phyloP scores from a whole-genome alignment of 64 coral and sea anemone species.

The Orbicella faveolata region DNA sequence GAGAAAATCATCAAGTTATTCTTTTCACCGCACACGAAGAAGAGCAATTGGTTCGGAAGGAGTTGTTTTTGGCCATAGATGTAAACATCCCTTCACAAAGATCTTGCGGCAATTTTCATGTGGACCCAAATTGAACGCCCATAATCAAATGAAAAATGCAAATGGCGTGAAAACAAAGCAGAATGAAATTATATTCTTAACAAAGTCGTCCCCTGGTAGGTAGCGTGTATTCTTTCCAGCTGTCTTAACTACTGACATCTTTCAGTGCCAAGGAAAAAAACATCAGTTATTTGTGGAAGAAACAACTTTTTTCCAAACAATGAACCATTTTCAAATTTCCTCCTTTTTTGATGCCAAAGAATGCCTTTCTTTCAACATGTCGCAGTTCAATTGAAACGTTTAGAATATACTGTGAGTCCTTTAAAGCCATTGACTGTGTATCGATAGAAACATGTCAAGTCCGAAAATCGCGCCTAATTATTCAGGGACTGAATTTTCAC shows the following conservation, averaged over 20 bases:
- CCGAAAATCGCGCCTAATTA: no score
- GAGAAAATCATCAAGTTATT: slow-evolving; percentile 1
- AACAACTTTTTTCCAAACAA: background rate
- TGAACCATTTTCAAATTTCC: background rate
- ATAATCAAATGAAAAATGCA: background rate
- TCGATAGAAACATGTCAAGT: no score
- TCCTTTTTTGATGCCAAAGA: background rate
- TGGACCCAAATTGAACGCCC: background rate
- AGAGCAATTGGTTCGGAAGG: background rate
- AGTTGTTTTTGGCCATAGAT: background rate
- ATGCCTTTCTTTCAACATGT: background rate
- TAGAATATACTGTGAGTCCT: no score
- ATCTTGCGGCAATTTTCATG: background rate
- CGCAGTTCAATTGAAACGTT: no score
- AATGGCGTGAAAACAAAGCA: background rate
- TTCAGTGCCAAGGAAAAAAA: background rate
- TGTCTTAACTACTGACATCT: background rate
- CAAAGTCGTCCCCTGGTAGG: background rate
- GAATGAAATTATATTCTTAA: background rate
- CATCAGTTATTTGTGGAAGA: background rate
- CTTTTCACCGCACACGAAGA: background rate
- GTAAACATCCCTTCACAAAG: background rate
- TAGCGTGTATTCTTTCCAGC: background rate
- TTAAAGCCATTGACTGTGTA: no score
- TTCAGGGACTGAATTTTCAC: no score